Evolutionary conservation across 35 echinoderm and acorn worm species (phyloP), one percentile per base, ranked within the genome.

Genomic region (Apostichopus parvimensis): DNA sequence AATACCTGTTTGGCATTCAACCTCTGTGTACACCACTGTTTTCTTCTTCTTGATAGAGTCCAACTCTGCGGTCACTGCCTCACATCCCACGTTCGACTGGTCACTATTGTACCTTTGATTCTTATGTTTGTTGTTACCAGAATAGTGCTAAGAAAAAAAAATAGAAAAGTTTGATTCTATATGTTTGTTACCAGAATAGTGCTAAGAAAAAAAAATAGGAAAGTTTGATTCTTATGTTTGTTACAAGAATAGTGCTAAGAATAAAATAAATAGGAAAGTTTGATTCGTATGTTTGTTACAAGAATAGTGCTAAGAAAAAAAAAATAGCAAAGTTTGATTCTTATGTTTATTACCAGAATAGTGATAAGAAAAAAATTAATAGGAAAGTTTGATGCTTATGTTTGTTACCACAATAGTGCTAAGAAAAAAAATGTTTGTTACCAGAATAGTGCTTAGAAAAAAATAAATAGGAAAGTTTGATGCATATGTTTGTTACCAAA

Each of bases 1-100:
- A 68, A 68, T 28, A 90, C 88, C 88, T 90, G 88, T 91, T 59
- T 91, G 89, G 61, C 89, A 91, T 5, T 91, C 89, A 53, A 53
- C 75, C 57, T 91, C 89, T 57, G 89, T 76, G 75, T 91, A 91
- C 18, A 91, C 89, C 34, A 91, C 72, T 1, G 89, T 91, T 34
- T 91, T 91, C 89, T 79, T 91, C 53, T 87, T 87, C 52, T 91
- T 91, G 18, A 78, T 68, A 4, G 89, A 54, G 6, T 78, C 71
- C 54, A 91, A 53, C 76, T 91, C 72, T 21, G 52, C 54, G 17
- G 5, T 61, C 89, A 91, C 71, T 57, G 77, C 89, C 53, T 91
- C 89, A 28, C 89, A 78, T 14, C 89, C 89, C 17, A 91, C 89
- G 45, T 91, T 91, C 6, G 86, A 73, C 57, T 88, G 64, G 15